phyloP scores from a whole-genome alignment of 2,797 vertebrate genomes.

The Harpagifer antarcticus region DNA sequence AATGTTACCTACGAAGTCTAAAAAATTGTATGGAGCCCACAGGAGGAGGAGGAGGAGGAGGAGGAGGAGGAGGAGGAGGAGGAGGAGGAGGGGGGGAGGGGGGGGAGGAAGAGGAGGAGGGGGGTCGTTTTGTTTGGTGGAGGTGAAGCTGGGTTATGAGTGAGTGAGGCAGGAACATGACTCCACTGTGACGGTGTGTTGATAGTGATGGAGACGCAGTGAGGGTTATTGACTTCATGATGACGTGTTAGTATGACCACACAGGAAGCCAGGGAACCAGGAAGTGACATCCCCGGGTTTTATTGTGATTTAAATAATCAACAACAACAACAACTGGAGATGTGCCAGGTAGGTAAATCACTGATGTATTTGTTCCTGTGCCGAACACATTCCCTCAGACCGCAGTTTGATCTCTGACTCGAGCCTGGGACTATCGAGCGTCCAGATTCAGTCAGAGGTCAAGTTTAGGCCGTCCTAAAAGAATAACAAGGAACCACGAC shows the following conservation, averaged over 20 bases:
- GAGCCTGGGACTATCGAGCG: slow-evolving; percentile 30
- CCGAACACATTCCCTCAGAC: slow-evolving; percentile 1
- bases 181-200: slow-evolving; percentile 34
- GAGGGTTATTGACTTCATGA: slow-evolving; percentile 40
- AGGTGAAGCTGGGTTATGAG: slow-evolving; percentile 56
- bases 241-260: slow-evolving; percentile 67
- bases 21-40: slow-evolving; percentile 84
- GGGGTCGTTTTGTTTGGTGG: slow-evolving; percentile 30
- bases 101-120: no score
- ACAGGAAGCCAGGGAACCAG: slow-evolving; percentile 35
- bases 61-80: no score
- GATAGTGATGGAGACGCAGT: slow-evolving; percentile 29
- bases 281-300: slow-evolving; percentile 16
- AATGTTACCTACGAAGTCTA: slow-evolving; percentile 93
- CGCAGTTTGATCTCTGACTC: slow-evolving; percentile 50
- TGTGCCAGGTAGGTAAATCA: no score
- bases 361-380: no score
- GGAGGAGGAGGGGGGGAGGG: no score
- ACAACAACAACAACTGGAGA: neutral
- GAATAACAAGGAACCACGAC: slow-evolving; percentile 34
- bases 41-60: slow-evolving; percentile 42
- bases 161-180: slow-evolving; percentile 37
- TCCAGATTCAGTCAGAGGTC: slow-evolving; percentile 52
- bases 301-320: slow-evolving; percentile 6
- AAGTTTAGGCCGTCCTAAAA: slow-evolving; percentile 55